Percentiles rank a stretch among this genome's conserved stretches.
Evolutionary conservation across 2,797 vertebrate genomes (phyloP).

Genomic region (Coracias cyanogaster): DNA sequence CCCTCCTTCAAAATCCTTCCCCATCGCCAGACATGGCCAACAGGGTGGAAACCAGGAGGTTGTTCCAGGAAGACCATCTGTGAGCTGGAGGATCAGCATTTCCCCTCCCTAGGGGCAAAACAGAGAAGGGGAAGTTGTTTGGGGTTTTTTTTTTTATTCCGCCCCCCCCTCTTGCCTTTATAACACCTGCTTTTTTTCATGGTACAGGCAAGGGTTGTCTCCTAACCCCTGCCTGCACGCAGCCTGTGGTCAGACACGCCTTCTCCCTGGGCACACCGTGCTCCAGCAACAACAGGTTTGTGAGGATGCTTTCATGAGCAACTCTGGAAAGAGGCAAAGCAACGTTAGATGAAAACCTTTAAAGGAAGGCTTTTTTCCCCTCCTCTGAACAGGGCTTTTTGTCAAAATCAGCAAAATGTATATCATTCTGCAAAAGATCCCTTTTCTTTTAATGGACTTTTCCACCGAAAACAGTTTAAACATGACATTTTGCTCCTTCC

Average conservation of each 20-base stretch:
- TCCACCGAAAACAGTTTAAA: background rate
- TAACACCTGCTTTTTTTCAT: background rate
- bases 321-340: background rate
- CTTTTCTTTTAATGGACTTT: conserved; percentile 23
- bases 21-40: background rate
- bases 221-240: background rate
- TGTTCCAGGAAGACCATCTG: background rate
- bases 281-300: background rate
- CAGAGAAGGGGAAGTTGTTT: background rate
- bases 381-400: background rate
- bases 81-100: conserved; percentile 25
- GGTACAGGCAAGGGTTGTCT: background rate
- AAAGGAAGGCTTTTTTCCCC: background rate
- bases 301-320: background rate
- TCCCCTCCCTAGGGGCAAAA: background rate
- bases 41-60: background rate
- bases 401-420: conserved; percentile 12
- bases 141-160: background rate
- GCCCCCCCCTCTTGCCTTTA: background rate
- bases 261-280: background rate
- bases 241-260: background rate
- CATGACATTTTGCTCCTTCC: background rate
- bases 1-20: background rate
- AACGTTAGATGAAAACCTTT: background rate
- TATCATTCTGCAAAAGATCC: background rate